phyloP scores from a whole-genome alignment of 2,797 vertebrate species.

The Melopsittacus undulatus region DNA sequence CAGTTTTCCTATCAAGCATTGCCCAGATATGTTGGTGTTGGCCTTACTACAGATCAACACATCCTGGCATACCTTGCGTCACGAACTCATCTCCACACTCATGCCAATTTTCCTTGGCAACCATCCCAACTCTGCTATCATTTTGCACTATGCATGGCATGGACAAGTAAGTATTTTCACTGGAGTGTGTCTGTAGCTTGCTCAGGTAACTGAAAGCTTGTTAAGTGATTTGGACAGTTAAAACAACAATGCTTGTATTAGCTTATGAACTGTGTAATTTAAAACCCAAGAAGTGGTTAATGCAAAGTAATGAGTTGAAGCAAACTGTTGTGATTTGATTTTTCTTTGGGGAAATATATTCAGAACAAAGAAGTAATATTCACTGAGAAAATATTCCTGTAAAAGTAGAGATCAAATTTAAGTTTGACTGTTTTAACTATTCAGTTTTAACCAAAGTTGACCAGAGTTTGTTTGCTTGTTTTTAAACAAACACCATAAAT shows the following conservation, averaged over 20 bases:
- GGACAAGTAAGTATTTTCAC: slow-evolving; percentile 86
- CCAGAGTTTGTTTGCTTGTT: background rate
- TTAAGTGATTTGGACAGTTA: background rate
- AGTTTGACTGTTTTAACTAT: background rate
- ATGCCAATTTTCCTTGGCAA: slow-evolving; percentile 99
- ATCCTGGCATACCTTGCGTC: slow-evolving; percentile 97
- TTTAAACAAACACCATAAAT: background rate
- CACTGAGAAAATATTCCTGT: background rate
- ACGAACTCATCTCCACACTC: slow-evolving; percentile 98
- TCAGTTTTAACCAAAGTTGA: background rate
- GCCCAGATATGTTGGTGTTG: slow-evolving; percentile 98
- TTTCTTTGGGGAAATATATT: background rate
- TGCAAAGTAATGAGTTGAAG: background rate
- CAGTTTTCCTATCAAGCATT: slow-evolving; percentile 98
- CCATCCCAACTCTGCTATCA: slow-evolving; percentile 99
- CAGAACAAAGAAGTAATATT: background rate
- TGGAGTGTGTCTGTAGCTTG: background rate
- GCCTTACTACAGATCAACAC: slow-evolving; percentile 97
- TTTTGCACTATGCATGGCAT: slow-evolving; percentile 99
- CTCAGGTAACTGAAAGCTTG: background rate
- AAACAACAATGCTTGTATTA: background rate
- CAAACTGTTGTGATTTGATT: background rate
- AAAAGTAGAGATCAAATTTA: background rate
- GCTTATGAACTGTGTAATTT: background rate
- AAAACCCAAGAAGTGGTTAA: background rate